These are phyloP conservation scores for Frieseomelitta varia DNA, from an alignment of 1,140 invertebrate genomes.

Conservation along the genomic window DNA sequence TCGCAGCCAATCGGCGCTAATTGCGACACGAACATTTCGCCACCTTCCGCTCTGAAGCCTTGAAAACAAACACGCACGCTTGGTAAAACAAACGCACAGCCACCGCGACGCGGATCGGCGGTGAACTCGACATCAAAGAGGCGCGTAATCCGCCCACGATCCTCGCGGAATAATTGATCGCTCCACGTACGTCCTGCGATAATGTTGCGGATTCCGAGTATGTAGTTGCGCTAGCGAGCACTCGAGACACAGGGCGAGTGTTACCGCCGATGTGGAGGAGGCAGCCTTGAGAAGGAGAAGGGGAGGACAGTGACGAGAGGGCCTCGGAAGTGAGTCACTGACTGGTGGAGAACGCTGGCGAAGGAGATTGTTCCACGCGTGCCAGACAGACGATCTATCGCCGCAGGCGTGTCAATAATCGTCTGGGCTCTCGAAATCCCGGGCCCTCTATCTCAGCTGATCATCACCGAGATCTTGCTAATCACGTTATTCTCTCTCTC, in stretches of 20 bases:
- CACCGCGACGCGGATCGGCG: no score
- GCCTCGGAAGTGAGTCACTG: background rate
- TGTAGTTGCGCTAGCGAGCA: background rate
- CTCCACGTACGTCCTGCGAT: background rate
- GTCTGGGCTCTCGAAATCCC: background rate
- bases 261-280: no score
- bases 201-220: background rate
- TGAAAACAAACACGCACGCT: background rate
- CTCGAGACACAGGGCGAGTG: background rate
- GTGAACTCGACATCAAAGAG: background rate
- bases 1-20: background rate
- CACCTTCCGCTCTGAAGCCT: background rate
- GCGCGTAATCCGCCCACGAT: background rate
- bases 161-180: slow-evolving; percentile 1
- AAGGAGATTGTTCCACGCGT: background rate
- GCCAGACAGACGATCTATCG: background rate
- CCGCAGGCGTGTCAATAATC: slow-evolving; percentile 20
- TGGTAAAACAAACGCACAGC: background rate
- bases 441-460: background rate
- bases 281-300: background rate
- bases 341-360: background rate
- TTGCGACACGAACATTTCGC: background rate
- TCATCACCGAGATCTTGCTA: no score
- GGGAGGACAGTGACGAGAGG: background rate
- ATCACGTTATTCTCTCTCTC: no score